Evolutionary conservation across 2,797 vertebrate genomes (phyloP).

Genomic region (Sylvilagus floridanus): DNA sequence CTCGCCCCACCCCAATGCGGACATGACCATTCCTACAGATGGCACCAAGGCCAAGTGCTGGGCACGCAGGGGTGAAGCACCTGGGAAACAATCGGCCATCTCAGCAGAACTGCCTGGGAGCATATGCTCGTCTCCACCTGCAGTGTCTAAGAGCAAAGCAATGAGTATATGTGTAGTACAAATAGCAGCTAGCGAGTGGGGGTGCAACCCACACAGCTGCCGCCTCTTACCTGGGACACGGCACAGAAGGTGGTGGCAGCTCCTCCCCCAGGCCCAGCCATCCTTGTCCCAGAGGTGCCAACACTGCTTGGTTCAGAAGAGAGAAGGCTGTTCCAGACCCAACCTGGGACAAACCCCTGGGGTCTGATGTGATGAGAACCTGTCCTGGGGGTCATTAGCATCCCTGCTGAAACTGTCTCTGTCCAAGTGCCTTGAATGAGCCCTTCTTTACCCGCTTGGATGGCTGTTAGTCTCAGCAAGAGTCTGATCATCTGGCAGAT

Average conservation of each 20-base stretch:
- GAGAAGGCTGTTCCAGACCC: background rate
- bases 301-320: too few relatives aligned
- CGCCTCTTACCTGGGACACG: background rate
- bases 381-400: background rate
- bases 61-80: background rate
- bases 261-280: background rate
- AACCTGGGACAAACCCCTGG: rapidly evolving
- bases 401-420: too few relatives aligned
- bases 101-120: background rate
- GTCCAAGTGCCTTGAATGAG: background rate
- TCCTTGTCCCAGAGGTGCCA: background rate
- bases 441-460: background rate
- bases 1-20: background rate
- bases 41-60: background rate
- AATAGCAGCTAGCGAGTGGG: background rate
- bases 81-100: background rate
- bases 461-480: background rate
- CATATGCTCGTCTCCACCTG: background rate
- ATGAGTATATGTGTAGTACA: background rate
- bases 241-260: background rate
- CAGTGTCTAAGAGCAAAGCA: background rate
- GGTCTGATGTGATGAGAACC: background rate
- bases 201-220: background rate
- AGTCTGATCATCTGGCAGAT: background rate
- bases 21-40: background rate